Percentiles rank a stretch among this genome's conserved stretches.
phyloP scores from a whole-genome alignment of 2,797 vertebrate species.

The Brachyrhaphis roseni region DNA sequence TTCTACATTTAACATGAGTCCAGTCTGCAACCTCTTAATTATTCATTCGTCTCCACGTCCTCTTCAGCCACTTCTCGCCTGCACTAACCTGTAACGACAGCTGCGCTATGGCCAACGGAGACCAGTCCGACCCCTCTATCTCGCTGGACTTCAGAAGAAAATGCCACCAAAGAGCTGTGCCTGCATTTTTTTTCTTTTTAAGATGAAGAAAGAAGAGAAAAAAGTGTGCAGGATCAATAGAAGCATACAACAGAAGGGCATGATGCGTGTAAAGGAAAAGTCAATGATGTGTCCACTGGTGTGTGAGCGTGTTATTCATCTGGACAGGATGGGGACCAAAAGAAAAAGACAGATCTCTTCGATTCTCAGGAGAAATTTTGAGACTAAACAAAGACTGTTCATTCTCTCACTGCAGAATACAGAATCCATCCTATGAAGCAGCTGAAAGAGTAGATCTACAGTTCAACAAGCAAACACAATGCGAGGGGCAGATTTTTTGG shows the following conservation, averaged over 20 bases:
- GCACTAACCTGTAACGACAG: slow-evolving; percentile 79
- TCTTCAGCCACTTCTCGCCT: slow-evolving; percentile 64
- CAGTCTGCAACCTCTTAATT: slow-evolving; percentile 78
- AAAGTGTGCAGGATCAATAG: slow-evolving; percentile 39
- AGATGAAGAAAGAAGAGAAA: slow-evolving; percentile 16
- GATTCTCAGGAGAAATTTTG: slow-evolving; percentile 35
- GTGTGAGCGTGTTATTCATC: slow-evolving; percentile 65
- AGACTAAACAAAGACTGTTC: slow-evolving; percentile 8
- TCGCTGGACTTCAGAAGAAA: slow-evolving; percentile 59
- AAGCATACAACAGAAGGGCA: slow-evolving; percentile 20
- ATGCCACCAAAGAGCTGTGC: slow-evolving; percentile 29
- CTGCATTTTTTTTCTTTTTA: slow-evolving; percentile 30
- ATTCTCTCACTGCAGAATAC: slow-evolving; percentile 2
- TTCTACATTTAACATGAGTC: slow-evolving; percentile 92
- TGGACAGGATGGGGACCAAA: slow-evolving; percentile 44
- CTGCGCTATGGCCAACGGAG: slow-evolving; percentile 60
- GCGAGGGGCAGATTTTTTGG: not conserved
- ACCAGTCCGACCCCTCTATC: slow-evolving; percentile 59
- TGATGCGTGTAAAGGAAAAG: slow-evolving; percentile 19
- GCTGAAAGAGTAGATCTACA: not conserved
- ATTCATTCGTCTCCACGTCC: slow-evolving; percentile 73
- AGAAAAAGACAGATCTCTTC: slow-evolving; percentile 38
- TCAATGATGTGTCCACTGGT: slow-evolving; percentile 47
- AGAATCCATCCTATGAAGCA: not conserved
- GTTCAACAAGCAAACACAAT: not conserved